Conservation (phyloP, 1,140 invertebrate genomes). For the Pantala flavescens region DNA sequence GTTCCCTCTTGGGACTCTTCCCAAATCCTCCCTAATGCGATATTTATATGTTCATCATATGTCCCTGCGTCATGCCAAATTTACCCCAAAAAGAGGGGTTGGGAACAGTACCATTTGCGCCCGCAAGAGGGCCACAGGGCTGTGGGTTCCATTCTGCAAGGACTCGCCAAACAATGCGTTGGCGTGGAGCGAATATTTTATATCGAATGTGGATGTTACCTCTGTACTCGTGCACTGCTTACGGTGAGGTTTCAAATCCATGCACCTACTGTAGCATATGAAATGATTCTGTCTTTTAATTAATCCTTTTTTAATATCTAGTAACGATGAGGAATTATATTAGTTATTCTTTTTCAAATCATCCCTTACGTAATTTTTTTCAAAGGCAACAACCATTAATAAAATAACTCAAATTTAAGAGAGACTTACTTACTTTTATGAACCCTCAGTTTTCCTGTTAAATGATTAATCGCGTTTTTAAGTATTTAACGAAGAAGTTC, state of each 20-base stretch:
- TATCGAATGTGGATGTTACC: not conserved
- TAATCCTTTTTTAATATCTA: too few relatives aligned
- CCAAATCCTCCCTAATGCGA: constrained; percentile 17
- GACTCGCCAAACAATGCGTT: not conserved
- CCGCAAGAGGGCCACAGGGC: not conserved
- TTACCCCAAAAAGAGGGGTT: not conserved
- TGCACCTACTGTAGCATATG: not conserved
- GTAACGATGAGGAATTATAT: too few relatives aligned
- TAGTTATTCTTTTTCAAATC: too few relatives aligned
- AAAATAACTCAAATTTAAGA: too few relatives aligned
- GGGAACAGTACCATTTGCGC: too few relatives aligned
- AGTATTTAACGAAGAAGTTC: too few relatives aligned
- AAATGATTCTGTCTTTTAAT: not conserved
- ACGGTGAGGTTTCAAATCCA: not conserved
- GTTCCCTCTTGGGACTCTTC: not conserved
- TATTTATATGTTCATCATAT: constrained; percentile 19
- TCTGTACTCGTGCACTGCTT: not conserved
- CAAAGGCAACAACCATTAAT: too few relatives aligned
- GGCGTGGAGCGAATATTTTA: too few relatives aligned
- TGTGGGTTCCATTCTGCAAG: not conserved
- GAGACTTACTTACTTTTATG: too few relatives aligned
- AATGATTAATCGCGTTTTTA: too few relatives aligned
- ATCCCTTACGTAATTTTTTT: too few relatives aligned
- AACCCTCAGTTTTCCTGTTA: too few relatives aligned
- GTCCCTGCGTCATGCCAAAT: constrained; percentile 18